A percentile compares a stretch with the other conserved stretches of the same genome.
Conservation (phyloP, 2,888 invertebrate genomes). For the Perdita meconis region DNA sequence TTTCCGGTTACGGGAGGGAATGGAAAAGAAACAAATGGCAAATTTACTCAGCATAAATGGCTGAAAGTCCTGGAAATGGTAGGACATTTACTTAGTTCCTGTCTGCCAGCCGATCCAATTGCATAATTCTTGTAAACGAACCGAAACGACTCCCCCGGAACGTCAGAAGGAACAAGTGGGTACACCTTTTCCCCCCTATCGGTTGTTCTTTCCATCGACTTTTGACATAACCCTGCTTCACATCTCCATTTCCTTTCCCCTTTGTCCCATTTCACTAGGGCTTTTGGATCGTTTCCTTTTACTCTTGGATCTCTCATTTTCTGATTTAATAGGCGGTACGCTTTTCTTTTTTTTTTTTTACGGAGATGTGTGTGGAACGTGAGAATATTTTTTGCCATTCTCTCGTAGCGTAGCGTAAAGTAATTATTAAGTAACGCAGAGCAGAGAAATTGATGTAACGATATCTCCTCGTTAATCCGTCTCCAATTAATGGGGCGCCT, state of each 20-base stretch:
- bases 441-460: neutral
- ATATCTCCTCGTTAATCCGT: constrained; percentile 11
- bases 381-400: neutral
- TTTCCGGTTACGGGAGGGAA: constrained; percentile 43
- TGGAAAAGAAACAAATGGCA: constrained; percentile 71
- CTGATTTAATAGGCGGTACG: no score
- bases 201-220: constrained; percentile 22
- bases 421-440: neutral
- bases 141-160: constrained; percentile 54
- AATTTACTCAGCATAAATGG: constrained; percentile 72
- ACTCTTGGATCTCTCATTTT: no score
- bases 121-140: constrained; percentile 69
- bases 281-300: neutral
- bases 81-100: constrained; percentile 72
- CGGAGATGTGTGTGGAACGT: no score
- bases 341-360: no score
- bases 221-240: constrained; percentile 7
- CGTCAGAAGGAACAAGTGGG: constrained; percentile 54
- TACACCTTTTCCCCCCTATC: constrained; percentile 33
- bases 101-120: constrained; percentile 68
- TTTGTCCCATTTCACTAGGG: no score
- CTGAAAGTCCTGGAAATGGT: constrained; percentile 63
- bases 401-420: neutral
- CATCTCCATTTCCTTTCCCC: neutral
- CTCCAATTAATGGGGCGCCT: constrained; percentile 10